Base-by-base conservation (phyloP, 2,888 invertebrate genomes). In the Andricus curvator region DNA sequence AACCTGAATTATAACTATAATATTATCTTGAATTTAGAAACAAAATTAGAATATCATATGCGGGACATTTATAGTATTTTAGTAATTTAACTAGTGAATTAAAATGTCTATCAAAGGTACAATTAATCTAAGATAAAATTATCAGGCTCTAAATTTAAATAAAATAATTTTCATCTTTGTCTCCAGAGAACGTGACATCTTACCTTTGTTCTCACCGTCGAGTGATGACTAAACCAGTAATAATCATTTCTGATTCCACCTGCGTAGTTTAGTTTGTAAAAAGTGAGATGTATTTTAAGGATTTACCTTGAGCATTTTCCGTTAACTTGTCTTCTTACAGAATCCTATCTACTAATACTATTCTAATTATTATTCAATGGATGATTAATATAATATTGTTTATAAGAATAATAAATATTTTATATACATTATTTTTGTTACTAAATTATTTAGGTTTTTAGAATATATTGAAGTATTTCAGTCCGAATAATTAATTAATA, bases 171-270 rank as follows among this genome's bases (percentile, higher is more conserved):
- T 22, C 1, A 3, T 25, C 4, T 25, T 62, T 15, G 2, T 25
- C 5, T 15, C 15, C 5, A 15, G 15, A 62, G 25, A 25, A 62
- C 62, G 62, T 62, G 62, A 29, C 17, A 62, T 62, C 6, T 62
- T 25, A 15, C 15, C 15, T 25, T 62, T 62, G 5, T 62, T 68
- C 44, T 68, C 11, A 22, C 20, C 41, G 29, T 33, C 20, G 0
- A 6, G 22, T 68, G 37, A 68, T 37, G 44, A 68, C 33, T 68
- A 44, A 68, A 68, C n/a, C n/a, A 41, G 22, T 20, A 68, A 22
- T 6, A 37, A 68, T 37, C 20, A 68, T 20, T 68, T 68, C 2
- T 13, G 25, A 62, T 56, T 22, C 62, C 15, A 62, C 25, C 5
- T 62, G 62, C 62, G 25, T 62, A 62, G 22, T 17, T 29, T 0